Base-by-base conservation (phyloP, 1,140 invertebrate species). In the Bombus confusus region DNA sequence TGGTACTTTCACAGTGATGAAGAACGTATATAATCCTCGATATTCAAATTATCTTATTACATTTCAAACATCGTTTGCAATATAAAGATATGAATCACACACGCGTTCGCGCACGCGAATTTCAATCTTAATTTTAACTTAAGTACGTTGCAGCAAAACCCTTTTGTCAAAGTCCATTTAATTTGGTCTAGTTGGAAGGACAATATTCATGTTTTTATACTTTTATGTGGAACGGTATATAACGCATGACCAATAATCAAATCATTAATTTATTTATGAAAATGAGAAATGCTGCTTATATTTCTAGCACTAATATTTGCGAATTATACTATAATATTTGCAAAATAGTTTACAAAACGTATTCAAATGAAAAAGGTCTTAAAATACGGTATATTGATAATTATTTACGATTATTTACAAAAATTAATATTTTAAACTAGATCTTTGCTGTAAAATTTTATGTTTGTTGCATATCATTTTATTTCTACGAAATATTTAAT, bases 211-310 rank as follows among this genome's bases (percentile, higher is more conserved):
- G 57, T 81, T 74, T 71, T 81, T 73, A 81, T 43, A 74, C 25
- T 43, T 52, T 34, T 75, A 52, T 1, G 39, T 28, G 37, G 37
- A 69, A 81, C 37, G 73, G 13, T 81, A 43, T 73, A 81, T n/a
- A n/a, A 59, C 73, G 34, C 68, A 73, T n/a, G 80, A 81, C 47
- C 62, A 84, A 78, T 69, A 71, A 68, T 72, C 66, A n/a, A 78
- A 83, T 82, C 22, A 82, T 22, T 66, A 78, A 72, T 13, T 59
- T 79, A 47, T 72, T 77, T 47, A 84, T n/a, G 13, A 15, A 62
- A 9, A 72, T 73, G 68, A 80, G 52, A 72, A 85, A 57, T 80
- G 37, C 77, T 83, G 10, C 47, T 64, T 47, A 74, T 31, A 57
- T 3, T 62, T 47, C 18, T 69, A 25, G 12, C n/a, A 59, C 69